Percentiles rank a stretch among this genome's conserved stretches.
phyloP scores from a whole-genome alignment of 2,888 invertebrate species.

The Clostera curtula region DNA sequence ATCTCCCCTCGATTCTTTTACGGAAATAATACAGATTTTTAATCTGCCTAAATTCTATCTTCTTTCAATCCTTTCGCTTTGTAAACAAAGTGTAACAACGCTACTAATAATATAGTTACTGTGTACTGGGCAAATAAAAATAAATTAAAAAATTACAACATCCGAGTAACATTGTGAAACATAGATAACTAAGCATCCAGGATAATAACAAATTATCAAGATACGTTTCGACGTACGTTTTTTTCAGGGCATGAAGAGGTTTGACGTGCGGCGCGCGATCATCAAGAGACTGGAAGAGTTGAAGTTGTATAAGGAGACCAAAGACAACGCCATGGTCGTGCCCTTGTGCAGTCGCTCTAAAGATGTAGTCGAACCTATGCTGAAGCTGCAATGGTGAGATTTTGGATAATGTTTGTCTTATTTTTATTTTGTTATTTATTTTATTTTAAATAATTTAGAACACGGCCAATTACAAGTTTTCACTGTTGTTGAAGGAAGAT shows the following conservation, averaged over 20 bases:
- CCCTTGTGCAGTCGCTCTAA: constrained; percentile 97
- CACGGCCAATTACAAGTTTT: too few relatives aligned
- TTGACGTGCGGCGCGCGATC: constrained; percentile 89
- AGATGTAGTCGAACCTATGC: constrained; percentile 96
- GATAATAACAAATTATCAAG: not conserved
- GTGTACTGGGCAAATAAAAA: too few relatives aligned
- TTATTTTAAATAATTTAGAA: too few relatives aligned
- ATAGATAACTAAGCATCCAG: too few relatives aligned
- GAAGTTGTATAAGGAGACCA: constrained; percentile 84
- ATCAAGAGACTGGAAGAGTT: constrained; percentile 82
- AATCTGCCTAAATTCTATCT: too few relatives aligned
- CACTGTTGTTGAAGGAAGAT: not conserved
- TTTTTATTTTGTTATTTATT: not conserved
- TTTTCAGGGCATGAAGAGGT: constrained; percentile 88
- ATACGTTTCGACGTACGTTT: constrained; percentile 7
- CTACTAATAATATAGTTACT: too few relatives aligned
- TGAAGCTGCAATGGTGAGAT: constrained; percentile 96
- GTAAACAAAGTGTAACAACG: too few relatives aligned
- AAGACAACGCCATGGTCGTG: constrained; percentile 96
- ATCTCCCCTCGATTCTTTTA: too few relatives aligned
- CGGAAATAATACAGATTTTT: too few relatives aligned
- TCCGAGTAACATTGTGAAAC: too few relatives aligned
- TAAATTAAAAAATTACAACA: too few relatives aligned
- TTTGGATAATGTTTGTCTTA: not conserved
- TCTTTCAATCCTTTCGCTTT: too few relatives aligned